Evolutionary conservation across 2,888 invertebrate species (phyloP).

Genomic region (Ligdia adustata): DNA sequence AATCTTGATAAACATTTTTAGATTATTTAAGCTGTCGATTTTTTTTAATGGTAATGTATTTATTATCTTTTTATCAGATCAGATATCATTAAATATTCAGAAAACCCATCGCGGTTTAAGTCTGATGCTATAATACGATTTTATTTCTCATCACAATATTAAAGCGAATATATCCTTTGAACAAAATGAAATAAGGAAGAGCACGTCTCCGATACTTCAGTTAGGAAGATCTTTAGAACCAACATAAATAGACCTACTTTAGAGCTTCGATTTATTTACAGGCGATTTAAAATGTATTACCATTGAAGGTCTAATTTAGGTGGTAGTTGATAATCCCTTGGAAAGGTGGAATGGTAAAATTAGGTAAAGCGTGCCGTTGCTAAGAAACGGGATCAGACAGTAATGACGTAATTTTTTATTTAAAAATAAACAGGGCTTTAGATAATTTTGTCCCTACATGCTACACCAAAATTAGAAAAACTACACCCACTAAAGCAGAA

Average conservation of each 20-base stretch:
- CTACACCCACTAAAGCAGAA: no score
- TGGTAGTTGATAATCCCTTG: slow-evolving; percentile 34
- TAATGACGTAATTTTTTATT: slow-evolving; percentile 16
- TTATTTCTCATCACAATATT: no score
- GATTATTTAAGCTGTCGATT: no score
- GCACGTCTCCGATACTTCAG: slow-evolving; percentile 7
- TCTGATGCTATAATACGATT: no score
- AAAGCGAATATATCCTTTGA: not conserved
- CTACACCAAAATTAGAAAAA: no score
- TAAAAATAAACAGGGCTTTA: not conserved
- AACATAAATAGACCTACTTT: slow-evolving; percentile 20
- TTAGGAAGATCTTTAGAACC: slow-evolving; percentile 28
- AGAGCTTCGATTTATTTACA: slow-evolving; percentile 25
- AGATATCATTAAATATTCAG: no score
- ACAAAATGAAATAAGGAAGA: slow-evolving; percentile 1
- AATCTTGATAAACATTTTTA: no score
- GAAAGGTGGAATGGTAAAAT: slow-evolving; percentile 62
- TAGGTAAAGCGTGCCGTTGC: slow-evolving; percentile 68
- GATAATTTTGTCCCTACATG: no score
- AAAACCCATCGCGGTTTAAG: no score
- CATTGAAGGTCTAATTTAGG: slow-evolving; percentile 22
- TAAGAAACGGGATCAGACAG: slow-evolving; percentile 49
- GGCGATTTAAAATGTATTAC: slow-evolving; percentile 29
- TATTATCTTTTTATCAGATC: no score
- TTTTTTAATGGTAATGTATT: no score